These are phyloP conservation scores for Himalopsyche tibetana DNA, from an alignment of 2,888 invertebrate genomes.

Conservation along the genomic window DNA sequence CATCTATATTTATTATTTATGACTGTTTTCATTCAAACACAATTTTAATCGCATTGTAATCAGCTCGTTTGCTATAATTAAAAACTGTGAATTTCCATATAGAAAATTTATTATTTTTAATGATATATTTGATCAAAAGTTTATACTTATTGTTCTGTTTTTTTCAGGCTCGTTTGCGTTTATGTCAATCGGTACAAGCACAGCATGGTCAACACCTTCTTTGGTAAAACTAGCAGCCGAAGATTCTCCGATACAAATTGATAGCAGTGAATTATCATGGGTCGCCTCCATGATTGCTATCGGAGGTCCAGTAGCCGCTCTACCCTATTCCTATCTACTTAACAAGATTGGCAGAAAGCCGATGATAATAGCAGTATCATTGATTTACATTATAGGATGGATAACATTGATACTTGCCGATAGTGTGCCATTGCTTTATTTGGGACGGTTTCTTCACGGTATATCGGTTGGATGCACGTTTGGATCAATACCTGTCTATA, in stretches of 20 bases:
- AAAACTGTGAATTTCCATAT: too few species aligned
- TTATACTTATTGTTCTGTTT: not conserved
- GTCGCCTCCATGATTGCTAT: slow-evolving; percentile 63
- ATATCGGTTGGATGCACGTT: slow-evolving; percentile 62
- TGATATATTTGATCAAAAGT: too few species aligned
- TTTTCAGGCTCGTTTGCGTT: slow-evolving; percentile 63
- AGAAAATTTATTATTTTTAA: too few species aligned
- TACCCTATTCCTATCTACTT: slow-evolving; percentile 63
- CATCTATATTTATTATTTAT: too few species aligned
- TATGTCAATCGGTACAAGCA: slow-evolving; percentile 58
- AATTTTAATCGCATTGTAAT: not conserved
- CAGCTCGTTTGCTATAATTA: too few species aligned
- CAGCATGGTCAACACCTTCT: slow-evolving; percentile 65
- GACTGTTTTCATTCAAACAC: too few species aligned
- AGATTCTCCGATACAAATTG: slow-evolving; percentile 60
- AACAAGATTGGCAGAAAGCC: slow-evolving; percentile 64
- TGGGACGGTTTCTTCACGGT: slow-evolving; percentile 63
- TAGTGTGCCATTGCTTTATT: slow-evolving; percentile 58
- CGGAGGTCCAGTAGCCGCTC: slow-evolving; percentile 61
- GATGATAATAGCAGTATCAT: slow-evolving; percentile 58
- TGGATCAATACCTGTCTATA: slow-evolving; percentile 62
- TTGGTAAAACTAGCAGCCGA: slow-evolving; percentile 60
- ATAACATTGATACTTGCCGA: slow-evolving; percentile 59
- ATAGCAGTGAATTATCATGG: slow-evolving; percentile 63
- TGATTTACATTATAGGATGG: slow-evolving; percentile 61